These are phyloP conservation scores for Fragum whitleyi DNA, from an alignment of 2,888 invertebrate genomes.

Conservation along the genomic window DNA sequence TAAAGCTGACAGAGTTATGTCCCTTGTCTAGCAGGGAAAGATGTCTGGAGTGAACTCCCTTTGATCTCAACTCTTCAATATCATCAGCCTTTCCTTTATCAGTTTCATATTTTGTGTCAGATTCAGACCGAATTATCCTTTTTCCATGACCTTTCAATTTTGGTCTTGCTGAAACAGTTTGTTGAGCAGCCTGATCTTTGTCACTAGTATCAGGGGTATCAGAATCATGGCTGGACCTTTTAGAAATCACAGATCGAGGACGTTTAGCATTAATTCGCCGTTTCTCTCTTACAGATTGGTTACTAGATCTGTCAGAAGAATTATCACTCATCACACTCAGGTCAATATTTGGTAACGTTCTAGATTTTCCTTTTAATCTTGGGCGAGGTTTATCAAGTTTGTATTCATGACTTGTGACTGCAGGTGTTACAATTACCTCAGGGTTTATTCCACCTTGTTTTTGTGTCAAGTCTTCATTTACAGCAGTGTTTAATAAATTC, in stretches of 20 bases:
- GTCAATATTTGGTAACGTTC: constrained; percentile 12
- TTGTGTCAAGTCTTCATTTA: background rate
- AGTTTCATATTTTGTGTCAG: constrained; percentile 57
- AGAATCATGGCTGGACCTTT: constrained; percentile 43
- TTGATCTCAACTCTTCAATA: background rate
- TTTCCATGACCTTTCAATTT: constrained; percentile 29
- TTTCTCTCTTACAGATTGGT: background rate
- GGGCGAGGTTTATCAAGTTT: background rate
- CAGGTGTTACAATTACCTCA: background rate
- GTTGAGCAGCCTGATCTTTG: background rate
- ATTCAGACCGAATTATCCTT: constrained; percentile 46
- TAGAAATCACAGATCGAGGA: constrained; percentile 60
- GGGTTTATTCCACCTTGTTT: background rate
- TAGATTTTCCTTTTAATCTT: background rate
- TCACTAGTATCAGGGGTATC: constrained; percentile 21
- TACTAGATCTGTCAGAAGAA: constrained; percentile 10
- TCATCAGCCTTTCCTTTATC: constrained; percentile 34
- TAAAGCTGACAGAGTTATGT: constrained; percentile 53
- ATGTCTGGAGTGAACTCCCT: constrained; percentile 28
- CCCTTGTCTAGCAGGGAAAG: constrained; percentile 46
- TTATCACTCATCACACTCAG: constrained; percentile 22
- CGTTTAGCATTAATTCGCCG: constrained; percentile 48
- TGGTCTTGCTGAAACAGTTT: constrained; percentile 27
- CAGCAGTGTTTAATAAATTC: background rate
- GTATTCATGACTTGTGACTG: background rate